Conservation (phyloP, 2,888 invertebrate genomes). For the Omphaloscelis lunosa region DNA sequence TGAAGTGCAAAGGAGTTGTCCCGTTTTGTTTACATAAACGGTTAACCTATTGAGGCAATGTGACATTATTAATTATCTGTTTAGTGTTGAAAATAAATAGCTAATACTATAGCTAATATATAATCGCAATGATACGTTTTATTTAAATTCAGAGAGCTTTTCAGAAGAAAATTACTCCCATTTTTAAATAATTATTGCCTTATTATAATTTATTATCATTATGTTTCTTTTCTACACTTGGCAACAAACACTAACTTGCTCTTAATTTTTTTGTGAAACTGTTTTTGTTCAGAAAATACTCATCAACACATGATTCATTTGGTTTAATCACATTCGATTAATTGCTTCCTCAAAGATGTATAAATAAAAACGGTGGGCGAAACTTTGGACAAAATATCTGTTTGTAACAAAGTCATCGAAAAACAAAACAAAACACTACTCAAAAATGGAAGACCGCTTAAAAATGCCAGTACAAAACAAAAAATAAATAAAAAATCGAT, state of each 20-base stretch:
- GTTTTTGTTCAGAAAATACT: too few relatives aligned
- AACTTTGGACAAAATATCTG: background rate
- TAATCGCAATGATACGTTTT: background rate
- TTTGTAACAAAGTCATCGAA: background rate
- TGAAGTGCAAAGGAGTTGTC: background rate
- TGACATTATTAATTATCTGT: background rate
- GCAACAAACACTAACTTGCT: background rate
- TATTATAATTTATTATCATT: background rate
- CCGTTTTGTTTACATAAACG: conserved; percentile 8
- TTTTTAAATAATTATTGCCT: background rate
- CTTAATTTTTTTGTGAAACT: background rate
- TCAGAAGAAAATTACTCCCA: background rate
- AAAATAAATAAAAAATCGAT: background rate
- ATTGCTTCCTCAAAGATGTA: background rate
- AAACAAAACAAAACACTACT: background rate
- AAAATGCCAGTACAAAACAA: conserved; percentile 6
- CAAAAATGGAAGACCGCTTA: background rate
- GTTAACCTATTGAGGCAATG: background rate
- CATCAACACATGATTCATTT: background rate
- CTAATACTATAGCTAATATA: background rate
- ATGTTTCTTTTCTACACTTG: background rate
- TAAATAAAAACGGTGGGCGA: background rate
- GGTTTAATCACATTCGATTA: background rate
- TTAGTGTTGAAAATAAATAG: background rate
- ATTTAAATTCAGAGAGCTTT: background rate